These are phyloP conservation scores for Telmatherina bonti DNA, from an alignment of 2,797 vertebrate genomes.

Conservation along the genomic window DNA sequence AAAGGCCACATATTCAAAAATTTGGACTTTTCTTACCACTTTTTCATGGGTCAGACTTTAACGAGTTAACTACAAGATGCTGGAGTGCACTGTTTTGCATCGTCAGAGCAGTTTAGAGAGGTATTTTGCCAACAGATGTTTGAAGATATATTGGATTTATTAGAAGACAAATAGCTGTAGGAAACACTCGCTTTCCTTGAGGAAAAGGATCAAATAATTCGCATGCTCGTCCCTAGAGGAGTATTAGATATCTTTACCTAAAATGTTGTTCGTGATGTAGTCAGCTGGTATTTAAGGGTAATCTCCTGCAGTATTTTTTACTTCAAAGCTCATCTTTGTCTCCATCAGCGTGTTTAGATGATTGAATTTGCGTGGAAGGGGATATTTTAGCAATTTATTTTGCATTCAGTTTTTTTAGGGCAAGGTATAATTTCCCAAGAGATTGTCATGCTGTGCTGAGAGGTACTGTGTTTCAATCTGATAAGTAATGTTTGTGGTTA, in stretches of 20 bases:
- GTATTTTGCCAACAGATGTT: conserved; percentile 24
- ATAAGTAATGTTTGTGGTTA: conserved; percentile 52
- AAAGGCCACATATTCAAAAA: no score
- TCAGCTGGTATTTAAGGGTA: conserved; percentile 41
- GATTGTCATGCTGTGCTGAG: conserved; percentile 32
- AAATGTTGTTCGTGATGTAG: conserved; percentile 30
- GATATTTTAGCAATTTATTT: conserved; percentile 59
- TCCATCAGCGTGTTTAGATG: conserved; percentile 27
- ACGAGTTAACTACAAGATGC: background rate
- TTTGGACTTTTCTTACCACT: no score
- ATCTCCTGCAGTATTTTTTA: conserved; percentile 40
- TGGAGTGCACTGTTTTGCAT: conserved; percentile 10
- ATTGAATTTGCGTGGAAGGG: conserved; percentile 35
- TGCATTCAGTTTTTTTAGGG: conserved; percentile 29
- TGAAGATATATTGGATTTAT: conserved; percentile 63
- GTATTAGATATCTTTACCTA: conserved; percentile 51
- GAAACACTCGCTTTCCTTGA: conserved; percentile 53
- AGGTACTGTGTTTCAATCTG: conserved; percentile 26
- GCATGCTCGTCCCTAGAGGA: conserved; percentile 27
- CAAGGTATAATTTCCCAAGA: conserved; percentile 59
- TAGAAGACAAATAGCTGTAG: conserved; percentile 56
- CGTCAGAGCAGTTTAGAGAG: conserved; percentile 11
- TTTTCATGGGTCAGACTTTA: no score
- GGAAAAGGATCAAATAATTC: conserved; percentile 47
- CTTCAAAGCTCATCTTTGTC: conserved; percentile 51